phyloP scores from a whole-genome alignment of 2,797 vertebrate species.

The Lindbergichthys nudifrons region DNA sequence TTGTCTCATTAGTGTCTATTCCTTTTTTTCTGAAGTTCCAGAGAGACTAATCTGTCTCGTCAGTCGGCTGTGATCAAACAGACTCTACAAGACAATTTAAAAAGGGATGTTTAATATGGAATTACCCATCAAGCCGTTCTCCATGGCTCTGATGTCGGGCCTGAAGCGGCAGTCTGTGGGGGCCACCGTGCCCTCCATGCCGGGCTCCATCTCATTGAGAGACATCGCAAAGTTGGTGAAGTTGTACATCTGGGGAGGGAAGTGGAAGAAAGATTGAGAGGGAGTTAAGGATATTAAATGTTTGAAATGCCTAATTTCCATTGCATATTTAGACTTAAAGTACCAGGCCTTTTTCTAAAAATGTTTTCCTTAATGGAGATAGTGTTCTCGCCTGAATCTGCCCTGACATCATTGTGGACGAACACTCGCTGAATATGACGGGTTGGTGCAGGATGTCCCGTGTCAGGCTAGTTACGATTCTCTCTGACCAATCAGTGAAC shows the following conservation, averaged over 20 bases:
- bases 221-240: conserved; percentile 97
- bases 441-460: no score
- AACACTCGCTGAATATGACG: no score
- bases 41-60: neutral
- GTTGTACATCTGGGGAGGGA: conserved; percentile 92
- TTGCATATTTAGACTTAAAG: no score
- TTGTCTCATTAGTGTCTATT: neutral
- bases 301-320: no score
- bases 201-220: conserved; percentile 92
- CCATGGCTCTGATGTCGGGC: conserved; percentile 96
- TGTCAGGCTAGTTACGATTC: no score
- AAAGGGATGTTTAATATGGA: neutral
- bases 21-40: neutral
- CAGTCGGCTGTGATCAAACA: neutral
- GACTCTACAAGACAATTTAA: neutral
- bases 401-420: no score
- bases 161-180: conserved; percentile 94
- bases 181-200: conserved; percentile 92
- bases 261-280: neutral
- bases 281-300: neutral
- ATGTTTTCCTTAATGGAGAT: no score
- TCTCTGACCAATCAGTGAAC: no score
- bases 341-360: no score
- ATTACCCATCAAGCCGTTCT: conserved; percentile 97
- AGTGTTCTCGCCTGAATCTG: no score